Evolutionary conservation across 92 coral and sea anemone genomes (phyloP).

Genomic region (Umimayanthus chanpuru): DNA sequence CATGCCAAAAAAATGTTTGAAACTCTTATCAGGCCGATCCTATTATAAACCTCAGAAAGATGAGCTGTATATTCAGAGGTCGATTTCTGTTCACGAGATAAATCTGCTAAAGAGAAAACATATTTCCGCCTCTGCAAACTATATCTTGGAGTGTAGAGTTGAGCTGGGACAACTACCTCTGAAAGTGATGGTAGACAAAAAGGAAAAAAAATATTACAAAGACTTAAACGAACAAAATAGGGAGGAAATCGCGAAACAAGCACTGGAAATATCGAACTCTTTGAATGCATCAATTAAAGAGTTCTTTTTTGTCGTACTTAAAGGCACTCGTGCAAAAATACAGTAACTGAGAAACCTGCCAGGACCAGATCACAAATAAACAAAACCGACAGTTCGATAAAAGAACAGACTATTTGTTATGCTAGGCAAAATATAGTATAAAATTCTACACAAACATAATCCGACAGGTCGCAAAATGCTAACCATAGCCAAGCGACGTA

Average conservation of each 20-base stretch:
- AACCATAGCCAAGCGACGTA: too few relatives aligned
- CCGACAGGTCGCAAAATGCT: too few relatives aligned
- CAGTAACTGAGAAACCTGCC: neutral
- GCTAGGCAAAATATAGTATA: too few relatives aligned
- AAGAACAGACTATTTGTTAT: too few relatives aligned
- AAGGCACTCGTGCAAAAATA: neutral
- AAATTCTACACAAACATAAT: too few relatives aligned
- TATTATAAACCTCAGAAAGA: neutral
- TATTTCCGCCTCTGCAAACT: neutral
- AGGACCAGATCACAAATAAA: too few relatives aligned
- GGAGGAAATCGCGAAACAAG: neutral
- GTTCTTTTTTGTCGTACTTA: conserved; percentile 21
- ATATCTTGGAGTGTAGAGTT: neutral
- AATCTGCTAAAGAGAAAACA: neutral
- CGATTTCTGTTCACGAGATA: neutral
- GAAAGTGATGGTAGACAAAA: neutral
- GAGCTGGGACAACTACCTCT: neutral
- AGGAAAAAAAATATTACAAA: neutral
- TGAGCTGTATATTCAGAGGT: neutral
- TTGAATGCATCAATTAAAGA: neutral
- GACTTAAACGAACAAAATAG: neutral
- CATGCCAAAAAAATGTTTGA: neutral
- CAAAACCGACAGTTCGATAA: too few relatives aligned
- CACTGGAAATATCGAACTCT: neutral
- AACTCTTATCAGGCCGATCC: neutral